Conservation (phyloP, 2,113 vertebrate genomes). For the Alethe castanea region DNA sequence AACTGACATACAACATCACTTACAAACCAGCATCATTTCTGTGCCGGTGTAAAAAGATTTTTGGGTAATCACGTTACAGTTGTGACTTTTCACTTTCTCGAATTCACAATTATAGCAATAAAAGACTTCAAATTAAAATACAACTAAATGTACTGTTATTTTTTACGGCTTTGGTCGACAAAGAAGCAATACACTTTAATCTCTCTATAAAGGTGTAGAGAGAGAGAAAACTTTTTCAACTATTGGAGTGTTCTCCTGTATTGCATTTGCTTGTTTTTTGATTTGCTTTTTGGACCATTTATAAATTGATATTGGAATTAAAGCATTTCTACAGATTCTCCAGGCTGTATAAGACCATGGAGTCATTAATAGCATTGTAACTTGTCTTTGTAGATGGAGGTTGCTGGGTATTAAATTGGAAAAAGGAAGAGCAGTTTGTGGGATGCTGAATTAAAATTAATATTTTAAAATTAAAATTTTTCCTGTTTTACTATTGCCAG, state of each 20-base stretch:
- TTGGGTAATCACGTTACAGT: not conserved
- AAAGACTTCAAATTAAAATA: not conserved
- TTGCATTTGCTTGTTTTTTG: not conserved
- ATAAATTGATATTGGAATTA: not conserved
- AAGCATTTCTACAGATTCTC: not conserved
- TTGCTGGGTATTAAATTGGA: accelerated
- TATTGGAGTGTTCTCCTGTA: not conserved
- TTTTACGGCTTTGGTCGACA: accelerated
- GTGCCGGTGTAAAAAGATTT: not conserved
- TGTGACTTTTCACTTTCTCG: not conserved
- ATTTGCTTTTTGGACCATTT: not conserved
- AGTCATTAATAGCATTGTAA: not conserved
- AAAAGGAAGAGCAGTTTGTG: not conserved
- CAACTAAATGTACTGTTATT: not conserved
- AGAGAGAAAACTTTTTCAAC: not conserved
- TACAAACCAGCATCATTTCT: not conserved
- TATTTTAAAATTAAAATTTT: not conserved
- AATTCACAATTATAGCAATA: not conserved
- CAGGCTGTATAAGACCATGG: not conserved
- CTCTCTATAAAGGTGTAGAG: not conserved
- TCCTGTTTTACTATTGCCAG: not conserved
- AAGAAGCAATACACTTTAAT: not conserved
- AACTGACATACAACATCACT: not conserved
- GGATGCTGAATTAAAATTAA: not conserved
- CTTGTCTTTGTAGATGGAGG: not conserved